Conservation (phyloP, 2,113 vertebrate genomes). For the Sander lucioperca region DNA sequence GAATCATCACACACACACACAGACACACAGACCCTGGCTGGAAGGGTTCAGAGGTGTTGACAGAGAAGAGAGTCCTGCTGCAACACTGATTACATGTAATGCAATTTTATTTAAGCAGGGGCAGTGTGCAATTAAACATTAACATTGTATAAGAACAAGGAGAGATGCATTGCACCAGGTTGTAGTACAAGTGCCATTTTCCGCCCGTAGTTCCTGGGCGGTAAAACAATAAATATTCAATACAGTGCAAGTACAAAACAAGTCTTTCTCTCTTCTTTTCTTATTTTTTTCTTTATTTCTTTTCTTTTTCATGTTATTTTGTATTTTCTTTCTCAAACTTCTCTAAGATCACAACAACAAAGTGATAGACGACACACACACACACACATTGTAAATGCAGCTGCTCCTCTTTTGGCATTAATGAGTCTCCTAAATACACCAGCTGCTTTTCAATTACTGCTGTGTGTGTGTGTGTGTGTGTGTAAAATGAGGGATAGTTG, state of each 20-base stretch:
- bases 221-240: no score
- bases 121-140: no score
- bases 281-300: neutral
- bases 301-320: neutral
- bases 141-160: no score
- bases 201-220: no score
- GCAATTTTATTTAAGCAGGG: no score
- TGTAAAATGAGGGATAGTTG: slow-evolving; percentile 60
- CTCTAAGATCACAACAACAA: slow-evolving; percentile 40
- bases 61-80: slow-evolving; percentile 79
- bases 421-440: slow-evolving; percentile 67
- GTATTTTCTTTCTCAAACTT: slow-evolving; percentile 23
- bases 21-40: slow-evolving; percentile 61
- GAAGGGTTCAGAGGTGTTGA: slow-evolving; percentile 76
- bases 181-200: no score
- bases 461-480: slow-evolving; percentile 34
- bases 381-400: slow-evolving; percentile 52
- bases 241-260: no score
- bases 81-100: slow-evolving; percentile 61
- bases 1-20: no score
- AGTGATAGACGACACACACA: slow-evolving; percentile 29
- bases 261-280: neutral
- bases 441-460: slow-evolving; percentile 74
- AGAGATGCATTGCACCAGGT: no score
- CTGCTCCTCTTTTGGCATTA: slow-evolving; percentile 58